phyloP scores from a whole-genome alignment of 2,888 invertebrate species.

The Galerucella calmariensis region DNA sequence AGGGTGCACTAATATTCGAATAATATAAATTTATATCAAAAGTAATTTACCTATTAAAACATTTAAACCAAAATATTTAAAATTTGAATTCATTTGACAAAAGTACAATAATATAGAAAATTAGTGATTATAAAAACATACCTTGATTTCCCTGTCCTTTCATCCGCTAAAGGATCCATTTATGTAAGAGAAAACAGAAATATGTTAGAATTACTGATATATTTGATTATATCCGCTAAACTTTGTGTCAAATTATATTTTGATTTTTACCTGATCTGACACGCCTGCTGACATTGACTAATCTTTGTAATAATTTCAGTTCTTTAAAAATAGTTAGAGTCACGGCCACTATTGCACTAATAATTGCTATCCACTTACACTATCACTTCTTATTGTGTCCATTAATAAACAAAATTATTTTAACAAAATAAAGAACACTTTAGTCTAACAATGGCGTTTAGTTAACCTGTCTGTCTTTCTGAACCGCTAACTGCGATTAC shows the following conservation, averaged over 20 bases:
- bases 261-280: conserved; percentile 83
- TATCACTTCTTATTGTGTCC: conserved; percentile 49
- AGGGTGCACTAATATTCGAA: not conserved
- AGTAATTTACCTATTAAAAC: not conserved
- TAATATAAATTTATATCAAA: too few relatives aligned
- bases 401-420: conserved; percentile 51
- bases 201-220: conserved; percentile 30
- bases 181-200: conserved; percentile 67
- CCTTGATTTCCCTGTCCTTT: conserved; percentile 89
- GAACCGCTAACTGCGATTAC: conserved; percentile 33
- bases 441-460: conserved; percentile 65
- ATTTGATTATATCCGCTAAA: conserved; percentile 51
- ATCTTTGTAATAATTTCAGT: conserved; percentile 70
- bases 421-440: conserved; percentile 56
- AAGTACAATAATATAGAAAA: conserved; percentile 12
- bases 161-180: conserved; percentile 75
- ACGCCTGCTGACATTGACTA: conserved; percentile 92
- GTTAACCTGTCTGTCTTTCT: conserved; percentile 44
- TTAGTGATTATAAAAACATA: conserved; percentile 56
- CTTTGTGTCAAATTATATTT: conserved; percentile 62
- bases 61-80: conserved; percentile 11
- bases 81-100: conserved; percentile 24
- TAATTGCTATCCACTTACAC: conserved; percentile 53
- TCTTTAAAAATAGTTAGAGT: conserved; percentile 57
- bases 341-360: conserved; percentile 59